Conservation (phyloP, 2,797 vertebrate species). For the Rhinella marina region DNA sequence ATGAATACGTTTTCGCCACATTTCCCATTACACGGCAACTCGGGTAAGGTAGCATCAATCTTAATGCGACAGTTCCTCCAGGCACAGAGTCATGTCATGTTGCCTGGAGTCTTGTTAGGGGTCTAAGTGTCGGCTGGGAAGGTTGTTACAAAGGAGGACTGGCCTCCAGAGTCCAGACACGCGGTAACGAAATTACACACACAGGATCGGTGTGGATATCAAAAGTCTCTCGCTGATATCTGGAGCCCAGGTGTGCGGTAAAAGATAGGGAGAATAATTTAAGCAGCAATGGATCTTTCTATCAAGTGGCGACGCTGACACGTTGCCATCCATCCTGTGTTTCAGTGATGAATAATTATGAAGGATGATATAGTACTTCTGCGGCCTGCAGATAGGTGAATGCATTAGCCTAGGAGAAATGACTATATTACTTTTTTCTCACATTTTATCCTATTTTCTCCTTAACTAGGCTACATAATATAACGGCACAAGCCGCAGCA, state of each 20-base stretch:
- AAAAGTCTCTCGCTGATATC: constrained; percentile 23
- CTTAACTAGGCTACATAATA: constrained; percentile 27
- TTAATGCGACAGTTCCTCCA: constrained; percentile 33
- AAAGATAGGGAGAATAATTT: constrained; percentile 52
- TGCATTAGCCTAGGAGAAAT: constrained; percentile 42
- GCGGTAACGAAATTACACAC: constrained; percentile 36
- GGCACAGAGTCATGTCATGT: constrained; percentile 48
- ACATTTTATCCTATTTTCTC: constrained; percentile 22
- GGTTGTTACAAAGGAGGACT: constrained; percentile 51
- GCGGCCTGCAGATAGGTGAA: constrained; percentile 47
- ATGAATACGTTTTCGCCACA: constrained; percentile 24
- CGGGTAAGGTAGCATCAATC: constrained; percentile 49
- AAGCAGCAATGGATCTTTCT: constrained; percentile 51
- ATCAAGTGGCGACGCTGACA: constrained; percentile 38
- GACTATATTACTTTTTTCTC: constrained; percentile 49
- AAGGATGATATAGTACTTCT: constrained; percentile 50
- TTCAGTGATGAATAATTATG: constrained; percentile 51
- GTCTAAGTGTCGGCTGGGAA: constrained; percentile 49
- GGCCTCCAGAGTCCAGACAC: constrained; percentile 40
- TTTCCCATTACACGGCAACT: constrained; percentile 41
- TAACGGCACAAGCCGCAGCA: background rate
- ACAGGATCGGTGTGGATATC: constrained; percentile 42
- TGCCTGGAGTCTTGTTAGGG: constrained; percentile 47
- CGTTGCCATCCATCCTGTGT: constrained; percentile 40
- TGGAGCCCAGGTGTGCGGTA: constrained; percentile 42